A percentile compares a stretch with the other conserved stretches of the same genome.
Evolutionary conservation across 1,140 invertebrate genomes (phyloP).

Genomic region (Trichonephila inaurata): DNA sequence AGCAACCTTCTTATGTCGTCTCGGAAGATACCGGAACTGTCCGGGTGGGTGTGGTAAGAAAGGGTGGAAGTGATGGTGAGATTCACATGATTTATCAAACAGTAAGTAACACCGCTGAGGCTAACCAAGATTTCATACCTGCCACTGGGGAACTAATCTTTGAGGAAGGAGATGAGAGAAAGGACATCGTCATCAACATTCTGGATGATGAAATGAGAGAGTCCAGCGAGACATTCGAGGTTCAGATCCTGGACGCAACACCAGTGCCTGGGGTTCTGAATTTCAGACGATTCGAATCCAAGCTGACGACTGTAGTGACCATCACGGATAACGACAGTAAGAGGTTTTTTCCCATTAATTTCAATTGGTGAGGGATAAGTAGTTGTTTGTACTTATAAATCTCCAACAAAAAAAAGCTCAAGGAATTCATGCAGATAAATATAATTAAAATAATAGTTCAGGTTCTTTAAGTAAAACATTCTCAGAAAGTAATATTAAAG

Average conservation of each 20-base stretch:
- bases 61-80: slow-evolving; percentile 84
- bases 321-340: slow-evolving; percentile 56
- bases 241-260: background rate
- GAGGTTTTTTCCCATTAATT: background rate
- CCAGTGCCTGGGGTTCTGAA: background rate
- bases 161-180: slow-evolving; percentile 83
- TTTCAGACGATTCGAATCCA: background rate
- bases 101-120: slow-evolving; percentile 84
- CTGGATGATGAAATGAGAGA: slow-evolving; percentile 81
- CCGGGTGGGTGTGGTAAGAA: slow-evolving; percentile 82
- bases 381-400: too few relatives aligned
- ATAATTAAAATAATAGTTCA: too few relatives aligned
- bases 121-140: slow-evolving; percentile 83
- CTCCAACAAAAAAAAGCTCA: too few relatives aligned
- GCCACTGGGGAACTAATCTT: slow-evolving; percentile 83
- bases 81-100: slow-evolving; percentile 84
- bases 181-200: slow-evolving; percentile 84
- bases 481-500: too few relatives aligned
- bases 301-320: background rate
- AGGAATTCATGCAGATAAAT: too few relatives aligned
- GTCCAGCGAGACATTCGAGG: background rate
- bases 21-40: slow-evolving; percentile 84
- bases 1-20: slow-evolving; percentile 83
- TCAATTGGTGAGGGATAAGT: background rate
- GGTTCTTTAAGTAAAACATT: too few relatives aligned